Conservation (phyloP, 92 coral and sea anemone species). For the Zoanthus gigantus region DNA sequence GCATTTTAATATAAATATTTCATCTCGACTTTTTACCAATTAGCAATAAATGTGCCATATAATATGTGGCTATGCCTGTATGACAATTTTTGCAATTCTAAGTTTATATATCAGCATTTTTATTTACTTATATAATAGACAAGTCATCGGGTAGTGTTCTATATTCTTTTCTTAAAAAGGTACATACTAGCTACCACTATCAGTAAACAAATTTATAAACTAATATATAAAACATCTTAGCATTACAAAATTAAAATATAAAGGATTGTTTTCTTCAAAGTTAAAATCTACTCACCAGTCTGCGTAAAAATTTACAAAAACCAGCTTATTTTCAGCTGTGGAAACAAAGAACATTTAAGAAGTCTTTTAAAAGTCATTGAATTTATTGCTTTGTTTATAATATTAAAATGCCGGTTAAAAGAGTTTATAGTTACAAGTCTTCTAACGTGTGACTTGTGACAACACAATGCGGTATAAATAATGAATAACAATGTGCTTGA, state of each 20-base stretch:
- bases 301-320: conserved; percentile 95
- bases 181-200: no score
- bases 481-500: conserved; percentile 26
- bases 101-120: no score
- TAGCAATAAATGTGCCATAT: no score
- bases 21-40: no score
- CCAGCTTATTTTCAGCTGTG: conserved; percentile 82
- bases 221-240: background rate
- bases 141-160: no score
- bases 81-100: no score
- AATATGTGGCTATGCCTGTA: no score
- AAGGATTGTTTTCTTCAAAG: background rate
- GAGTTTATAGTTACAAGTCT: background rate
- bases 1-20: no score
- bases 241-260: background rate
- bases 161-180: no score
- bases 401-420: background rate
- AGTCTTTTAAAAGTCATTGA: background rate
- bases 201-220: no score
- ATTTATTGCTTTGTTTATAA: no score
- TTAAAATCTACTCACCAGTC: conserved; percentile 83
- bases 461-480: conserved; percentile 53
- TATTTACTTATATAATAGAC: no score
- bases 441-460: background rate
- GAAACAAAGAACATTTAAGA: conserved; percentile 38